These are phyloP conservation scores for Myxocyprinus asiaticus DNA, from an alignment of 2,113 vertebrate genomes.

Conservation along the genomic window DNA sequence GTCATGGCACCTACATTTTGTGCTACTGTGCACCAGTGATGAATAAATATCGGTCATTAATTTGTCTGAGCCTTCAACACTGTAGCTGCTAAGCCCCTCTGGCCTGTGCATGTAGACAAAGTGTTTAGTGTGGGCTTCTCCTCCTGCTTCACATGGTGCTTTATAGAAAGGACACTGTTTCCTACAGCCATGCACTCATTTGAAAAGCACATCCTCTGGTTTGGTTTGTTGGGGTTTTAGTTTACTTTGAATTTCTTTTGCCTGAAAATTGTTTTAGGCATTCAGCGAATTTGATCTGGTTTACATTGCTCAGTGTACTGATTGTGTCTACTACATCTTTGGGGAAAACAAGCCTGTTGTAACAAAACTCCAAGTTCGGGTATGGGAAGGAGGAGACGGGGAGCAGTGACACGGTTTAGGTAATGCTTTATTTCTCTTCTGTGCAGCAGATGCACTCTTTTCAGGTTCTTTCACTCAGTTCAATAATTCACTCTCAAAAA, in stretches of 20 bases:
- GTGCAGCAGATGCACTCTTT: too few species aligned
- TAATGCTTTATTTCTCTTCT: too few species aligned
- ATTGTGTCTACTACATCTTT: constrained; percentile 29
- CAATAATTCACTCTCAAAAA: too few species aligned
- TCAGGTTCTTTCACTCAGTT: too few species aligned
- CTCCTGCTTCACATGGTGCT: constrained; percentile 72
- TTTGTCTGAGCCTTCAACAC: accelerated
- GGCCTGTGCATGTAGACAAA: constrained; percentile 60
- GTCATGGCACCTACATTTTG: accelerated
- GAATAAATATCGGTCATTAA: constrained; percentile 56
- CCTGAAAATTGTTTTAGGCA: constrained; percentile 1
- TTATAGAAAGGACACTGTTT: constrained; percentile 72
- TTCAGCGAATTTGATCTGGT: neutral
- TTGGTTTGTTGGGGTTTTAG: constrained; percentile 49
- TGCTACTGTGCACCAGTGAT: constrained; percentile 22
- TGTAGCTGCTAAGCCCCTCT: neutral
- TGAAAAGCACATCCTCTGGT: constrained; percentile 67
- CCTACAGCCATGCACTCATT: constrained; percentile 67
- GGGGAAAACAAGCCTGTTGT: constrained; percentile 25
- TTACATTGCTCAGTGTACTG: constrained; percentile 17
- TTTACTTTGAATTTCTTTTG: neutral
- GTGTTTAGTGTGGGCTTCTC: constrained; percentile 57
- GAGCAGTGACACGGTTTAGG: too few species aligned
- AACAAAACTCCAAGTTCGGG: too few species aligned
- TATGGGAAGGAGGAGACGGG: too few species aligned